phyloP scores from a whole-genome alignment of 2,888 invertebrate species.

The Perizoma affinitatum region DNA sequence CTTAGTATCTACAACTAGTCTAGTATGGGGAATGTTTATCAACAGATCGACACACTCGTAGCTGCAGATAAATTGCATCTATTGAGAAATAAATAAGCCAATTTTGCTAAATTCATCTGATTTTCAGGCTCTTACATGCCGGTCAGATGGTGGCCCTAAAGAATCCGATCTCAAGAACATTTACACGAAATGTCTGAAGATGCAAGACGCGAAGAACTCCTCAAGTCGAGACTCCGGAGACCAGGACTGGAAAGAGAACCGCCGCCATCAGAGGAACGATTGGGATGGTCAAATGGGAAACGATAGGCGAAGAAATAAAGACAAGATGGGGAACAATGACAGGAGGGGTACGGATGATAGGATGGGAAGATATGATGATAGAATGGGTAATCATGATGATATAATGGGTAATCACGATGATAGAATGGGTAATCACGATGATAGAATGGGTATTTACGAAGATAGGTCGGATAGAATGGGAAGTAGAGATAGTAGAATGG shows the following conservation, averaged over 20 bases:
- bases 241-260: constrained; percentile 59
- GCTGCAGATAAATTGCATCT: no score
- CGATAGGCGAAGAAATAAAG: constrained; percentile 41
- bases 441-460: constrained; percentile 30
- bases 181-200: constrained; percentile 83
- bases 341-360: constrained; percentile 43
- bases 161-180: constrained; percentile 84
- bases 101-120: no score
- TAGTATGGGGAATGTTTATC: no score
- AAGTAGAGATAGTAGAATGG: constrained; percentile 38
- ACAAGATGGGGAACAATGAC: constrained; percentile 46
- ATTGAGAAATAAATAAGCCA: no score
- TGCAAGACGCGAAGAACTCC: constrained; percentile 61
- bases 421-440: constrained; percentile 42
- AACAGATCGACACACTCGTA: no score
- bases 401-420: constrained; percentile 35
- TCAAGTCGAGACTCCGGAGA: constrained; percentile 50
- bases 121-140: constrained; percentile 82
- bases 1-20: no score
- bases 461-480: constrained; percentile 31
- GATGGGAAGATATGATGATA: constrained; percentile 39
- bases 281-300: constrained; percentile 47
- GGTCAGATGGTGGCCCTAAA: constrained; percentile 83
- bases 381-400: constrained; percentile 39
- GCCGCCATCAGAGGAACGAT: constrained; percentile 50